Evolutionary conservation across 1,140 invertebrate genomes (phyloP).

Genomic region (Olivierus martensii): DNA sequence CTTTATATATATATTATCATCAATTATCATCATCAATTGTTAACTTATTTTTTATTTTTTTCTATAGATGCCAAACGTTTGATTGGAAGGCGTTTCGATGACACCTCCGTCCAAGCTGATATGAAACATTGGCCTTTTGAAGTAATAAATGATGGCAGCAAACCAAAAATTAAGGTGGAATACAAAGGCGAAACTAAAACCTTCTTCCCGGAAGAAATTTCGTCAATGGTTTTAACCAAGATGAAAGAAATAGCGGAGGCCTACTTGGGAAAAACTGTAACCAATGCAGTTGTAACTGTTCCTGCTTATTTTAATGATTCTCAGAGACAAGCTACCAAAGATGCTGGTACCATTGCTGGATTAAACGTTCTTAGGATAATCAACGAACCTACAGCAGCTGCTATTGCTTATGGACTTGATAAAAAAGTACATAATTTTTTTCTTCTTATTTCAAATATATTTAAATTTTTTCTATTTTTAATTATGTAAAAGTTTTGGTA

Average conservation of each 20-base stretch:
- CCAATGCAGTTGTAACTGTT: conserved; percentile 45
- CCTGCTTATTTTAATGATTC: conserved; percentile 60
- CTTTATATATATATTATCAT: too few relatives aligned
- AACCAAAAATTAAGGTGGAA: conserved; percentile 37
- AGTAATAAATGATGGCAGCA: conserved; percentile 27
- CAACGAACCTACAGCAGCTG: conserved; percentile 60
- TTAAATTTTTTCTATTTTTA: too few relatives aligned
- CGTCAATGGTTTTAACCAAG: conserved; percentile 69
- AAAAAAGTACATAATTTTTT: conserved; percentile 38
- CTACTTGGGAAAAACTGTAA: conserved; percentile 40
- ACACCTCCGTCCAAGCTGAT: conserved; percentile 48
- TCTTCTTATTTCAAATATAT: too few relatives aligned
- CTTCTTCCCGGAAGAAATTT: conserved; percentile 74
- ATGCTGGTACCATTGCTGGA: conserved; percentile 51
- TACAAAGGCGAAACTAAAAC: conserved; percentile 69
- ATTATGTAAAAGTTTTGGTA: too few relatives aligned
- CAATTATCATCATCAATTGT: too few relatives aligned
- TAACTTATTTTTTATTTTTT: not conserved
- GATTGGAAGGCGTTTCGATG: conserved; percentile 61
- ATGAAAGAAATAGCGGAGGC: conserved; percentile 68
- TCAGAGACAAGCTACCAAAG: conserved; percentile 56
- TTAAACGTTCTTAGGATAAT: conserved; percentile 51
- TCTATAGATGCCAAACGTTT: conserved; percentile 50
- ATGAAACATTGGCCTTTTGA: conserved; percentile 46
- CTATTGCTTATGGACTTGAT: conserved; percentile 65